These are phyloP conservation scores for Indicator indicator DNA, from an alignment of 2,113 vertebrate genomes.

Conservation along the genomic window DNA sequence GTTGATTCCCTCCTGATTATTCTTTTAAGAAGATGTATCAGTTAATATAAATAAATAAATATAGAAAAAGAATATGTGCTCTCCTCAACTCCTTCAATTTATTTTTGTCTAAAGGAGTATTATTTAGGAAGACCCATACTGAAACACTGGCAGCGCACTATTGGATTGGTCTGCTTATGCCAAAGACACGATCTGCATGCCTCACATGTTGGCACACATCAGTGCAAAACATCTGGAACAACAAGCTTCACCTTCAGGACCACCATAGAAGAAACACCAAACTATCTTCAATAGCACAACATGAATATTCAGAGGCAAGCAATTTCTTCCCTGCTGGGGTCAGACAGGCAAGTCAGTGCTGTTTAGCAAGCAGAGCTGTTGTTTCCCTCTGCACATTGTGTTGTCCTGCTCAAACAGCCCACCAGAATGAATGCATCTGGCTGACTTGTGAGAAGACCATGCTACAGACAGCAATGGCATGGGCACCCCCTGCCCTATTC, in stretches of 20 bases:
- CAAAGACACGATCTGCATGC: not conserved
- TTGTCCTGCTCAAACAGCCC: accelerated
- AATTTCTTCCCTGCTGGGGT: not conserved
- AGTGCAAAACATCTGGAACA: not conserved
- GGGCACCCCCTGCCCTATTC: not conserved
- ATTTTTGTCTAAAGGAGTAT: not conserved
- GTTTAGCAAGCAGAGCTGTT: not conserved
- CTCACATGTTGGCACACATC: not conserved
- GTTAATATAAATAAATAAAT: not conserved
- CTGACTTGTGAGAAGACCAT: accelerated
- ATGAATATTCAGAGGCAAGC: accelerated
- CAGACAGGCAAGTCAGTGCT: not conserved
- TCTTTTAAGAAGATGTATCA: not conserved
- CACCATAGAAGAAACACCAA: not conserved
- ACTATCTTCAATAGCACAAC: not conserved
- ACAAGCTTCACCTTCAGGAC: not conserved
- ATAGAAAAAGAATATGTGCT: not conserved
- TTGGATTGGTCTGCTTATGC: not conserved
- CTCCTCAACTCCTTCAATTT: not conserved
- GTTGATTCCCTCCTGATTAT: not conserved
- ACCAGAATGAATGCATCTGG: not conserved
- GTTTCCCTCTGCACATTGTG: accelerated
- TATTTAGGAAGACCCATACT: not conserved
- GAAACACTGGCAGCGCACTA: not conserved
- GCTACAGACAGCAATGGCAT: accelerated